phyloP scores from a whole-genome alignment of 2,113 vertebrate species.

The Butastur rufipennis region DNA sequence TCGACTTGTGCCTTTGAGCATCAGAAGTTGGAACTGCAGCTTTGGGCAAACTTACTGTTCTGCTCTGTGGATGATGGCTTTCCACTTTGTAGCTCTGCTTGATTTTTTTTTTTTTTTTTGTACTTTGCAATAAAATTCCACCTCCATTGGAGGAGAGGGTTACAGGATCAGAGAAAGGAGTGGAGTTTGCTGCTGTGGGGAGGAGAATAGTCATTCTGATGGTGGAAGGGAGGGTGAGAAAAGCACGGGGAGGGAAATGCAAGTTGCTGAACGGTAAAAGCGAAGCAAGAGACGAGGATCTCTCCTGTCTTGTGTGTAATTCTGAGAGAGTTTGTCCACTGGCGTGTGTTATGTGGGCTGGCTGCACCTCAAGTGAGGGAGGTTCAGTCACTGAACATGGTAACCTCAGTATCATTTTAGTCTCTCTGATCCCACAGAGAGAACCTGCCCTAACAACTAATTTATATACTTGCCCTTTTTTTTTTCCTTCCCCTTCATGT shows the following conservation, averaged over 20 bases:
- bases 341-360: not conserved
- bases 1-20: not conserved
- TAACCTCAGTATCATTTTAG: not conserved
- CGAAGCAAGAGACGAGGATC: not conserved
- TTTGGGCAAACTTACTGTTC: not conserved
- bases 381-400: not conserved
- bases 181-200: not conserved
- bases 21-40: not conserved
- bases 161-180: not conserved
- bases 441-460: not conserved
- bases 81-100: not conserved
- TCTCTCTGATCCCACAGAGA: not conserved
- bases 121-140: not conserved
- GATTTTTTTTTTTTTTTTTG: not conserved
- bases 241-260: not conserved
- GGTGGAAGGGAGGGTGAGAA: not conserved
- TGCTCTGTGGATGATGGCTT: not conserved
- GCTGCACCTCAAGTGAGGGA: not conserved
- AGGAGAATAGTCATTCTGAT: not conserved
- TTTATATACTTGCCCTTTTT: not conserved
- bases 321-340: not conserved
- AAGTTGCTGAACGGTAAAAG: not conserved
- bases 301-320: not conserved
- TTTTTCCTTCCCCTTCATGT: fast-evolving
- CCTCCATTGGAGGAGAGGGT: not conserved